Conservation (phyloP, 2,888 invertebrate genomes). For the Heliothis peltigera region DNA sequence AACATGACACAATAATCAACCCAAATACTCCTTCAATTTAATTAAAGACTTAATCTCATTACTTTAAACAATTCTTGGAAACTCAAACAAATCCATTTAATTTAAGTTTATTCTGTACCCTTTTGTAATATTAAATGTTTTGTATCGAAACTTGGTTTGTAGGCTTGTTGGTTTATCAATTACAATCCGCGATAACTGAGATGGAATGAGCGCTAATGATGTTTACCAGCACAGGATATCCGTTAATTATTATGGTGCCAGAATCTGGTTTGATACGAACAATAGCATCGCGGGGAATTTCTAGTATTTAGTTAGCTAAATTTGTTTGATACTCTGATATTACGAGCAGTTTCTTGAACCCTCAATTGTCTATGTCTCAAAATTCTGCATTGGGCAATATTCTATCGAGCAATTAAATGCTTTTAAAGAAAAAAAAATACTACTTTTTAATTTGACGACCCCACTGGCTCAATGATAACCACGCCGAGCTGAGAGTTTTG, state of each 20-base stretch:
- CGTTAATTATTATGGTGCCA: not conserved
- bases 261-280: not conserved
- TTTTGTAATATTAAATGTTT: conserved; percentile 38
- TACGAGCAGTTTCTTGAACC: no score
- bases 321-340: no score
- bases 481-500: no score
- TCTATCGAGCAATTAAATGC: no score
- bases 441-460: no score
- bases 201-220: conserved; percentile 4
- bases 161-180: conserved; percentile 20
- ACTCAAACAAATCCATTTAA: conserved; percentile 30
- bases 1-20: not conserved
- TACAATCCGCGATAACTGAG: conserved; percentile 9
- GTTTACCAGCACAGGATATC: not conserved
- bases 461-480: no score
- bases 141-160: conserved; percentile 19
- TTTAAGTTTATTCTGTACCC: conserved; percentile 37
- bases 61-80: conserved; percentile 20
- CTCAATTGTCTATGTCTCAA: no score
- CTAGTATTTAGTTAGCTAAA: not conserved
- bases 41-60: conserved; percentile 14
- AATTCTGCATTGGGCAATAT: no score
- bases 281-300: not conserved
- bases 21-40: conserved; percentile 4
- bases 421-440: no score